Percentiles rank a stretch among this genome's conserved stretches.
Conservation (phyloP, 2,113 vertebrate species). For the Zingel zingel region DNA sequence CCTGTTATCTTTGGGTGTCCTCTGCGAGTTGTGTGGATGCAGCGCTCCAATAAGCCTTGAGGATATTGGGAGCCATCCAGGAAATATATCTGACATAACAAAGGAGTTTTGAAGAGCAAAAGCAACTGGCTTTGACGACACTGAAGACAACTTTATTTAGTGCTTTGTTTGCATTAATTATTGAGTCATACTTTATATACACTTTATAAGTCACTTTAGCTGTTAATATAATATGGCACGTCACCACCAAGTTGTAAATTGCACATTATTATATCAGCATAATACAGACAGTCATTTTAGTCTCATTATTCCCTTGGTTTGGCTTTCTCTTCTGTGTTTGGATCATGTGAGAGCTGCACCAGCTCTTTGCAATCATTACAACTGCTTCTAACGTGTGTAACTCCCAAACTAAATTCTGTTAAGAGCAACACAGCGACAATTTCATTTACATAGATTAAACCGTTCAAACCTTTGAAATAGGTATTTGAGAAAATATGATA, state of each 20-base stretch:
- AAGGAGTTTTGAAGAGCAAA: slow-evolving; percentile 82
- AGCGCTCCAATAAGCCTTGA: slow-evolving; percentile 79
- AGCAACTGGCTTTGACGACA: slow-evolving; percentile 60
- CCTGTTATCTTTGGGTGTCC: slow-evolving; percentile 81
- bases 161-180: slow-evolving; percentile 3
- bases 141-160: slow-evolving; percentile 59
- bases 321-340: not conserved
- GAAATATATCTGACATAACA: slow-evolving; percentile 79
- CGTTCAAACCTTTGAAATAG: not conserved
- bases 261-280: not conserved
- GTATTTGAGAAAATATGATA: not conserved
- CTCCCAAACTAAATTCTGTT: slow-evolving; percentile 5
- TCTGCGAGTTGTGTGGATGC: slow-evolving; percentile 77
- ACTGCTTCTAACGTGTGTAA: slow-evolving; percentile 9
- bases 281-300: not conserved
- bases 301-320: not conserved
- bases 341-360: slow-evolving; percentile 3
- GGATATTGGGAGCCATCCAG: slow-evolving; percentile 83
- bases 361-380: slow-evolving; percentile 3
- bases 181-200: not conserved
- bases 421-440: not conserved
- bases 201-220: not conserved
- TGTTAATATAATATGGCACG: not conserved
- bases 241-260: not conserved
- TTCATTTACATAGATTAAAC: slow-evolving; percentile 18